Base-by-base conservation (phyloP, 2,113 vertebrate genomes). In the Fukomys damarensis region DNA sequence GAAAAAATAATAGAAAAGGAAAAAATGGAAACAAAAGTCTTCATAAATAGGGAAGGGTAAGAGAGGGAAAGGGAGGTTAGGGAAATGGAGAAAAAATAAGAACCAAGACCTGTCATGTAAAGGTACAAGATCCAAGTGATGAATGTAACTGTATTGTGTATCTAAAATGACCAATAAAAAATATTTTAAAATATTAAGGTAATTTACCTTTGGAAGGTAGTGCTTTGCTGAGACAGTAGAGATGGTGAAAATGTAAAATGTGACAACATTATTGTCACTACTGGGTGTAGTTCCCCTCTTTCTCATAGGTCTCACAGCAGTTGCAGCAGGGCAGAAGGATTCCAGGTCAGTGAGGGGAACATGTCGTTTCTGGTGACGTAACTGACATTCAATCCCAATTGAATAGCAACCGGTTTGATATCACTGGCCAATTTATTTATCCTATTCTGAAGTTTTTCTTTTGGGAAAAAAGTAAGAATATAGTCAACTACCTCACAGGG, bases 191-290 rank as follows among this genome's bases (percentile, higher is more conserved):
- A 58, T 58, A 83, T 49, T 59, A 79, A 92, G 26, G 61, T 30
- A 81, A 87, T 93, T 89, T 70, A 54, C 61, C 28, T 86, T 83
- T 43, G 26, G 49, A 93, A 89, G 43, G 82, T 20, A 84, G 38
- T 59, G 43, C 10, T 89, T 83, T 82, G 17, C 35, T 65, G 52
- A 80, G 52, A 79, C 35, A 72, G 46, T 6, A 81, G 52, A 92
- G 74, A 70, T 59, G 13, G 16, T 49, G 38, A 68, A 22, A 70
- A 59, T 35, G 41, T 19, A 54, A 90, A 61, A 2, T 8, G 22
- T 30, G 81, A 79, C 54, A 11, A 38, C 13, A 59, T 65, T 49
- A 28, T 61, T 35, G 9, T 52, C 46, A 70, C 74, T 41, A 12
- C 26, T 54, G 0, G n/a, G 0, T 63, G 26, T 58, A 56, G 19